Evolutionary conservation across 2,113 vertebrate species (phyloP).

Genomic region (Eidolon helvum): DNA sequence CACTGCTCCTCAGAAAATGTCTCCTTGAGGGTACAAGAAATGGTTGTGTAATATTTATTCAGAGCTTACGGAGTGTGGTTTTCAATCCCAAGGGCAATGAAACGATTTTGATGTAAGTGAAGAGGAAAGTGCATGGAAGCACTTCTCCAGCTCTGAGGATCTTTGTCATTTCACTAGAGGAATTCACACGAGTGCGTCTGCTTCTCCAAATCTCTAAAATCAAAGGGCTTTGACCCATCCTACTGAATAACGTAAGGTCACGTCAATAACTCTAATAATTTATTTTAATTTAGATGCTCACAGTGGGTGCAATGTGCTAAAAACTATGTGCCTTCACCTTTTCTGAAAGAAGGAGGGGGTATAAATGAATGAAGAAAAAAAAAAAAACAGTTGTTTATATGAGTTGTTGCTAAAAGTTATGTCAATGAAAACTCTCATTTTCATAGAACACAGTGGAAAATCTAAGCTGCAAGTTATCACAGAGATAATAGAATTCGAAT

Average conservation of each 20-base stretch:
- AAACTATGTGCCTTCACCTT: not conserved
- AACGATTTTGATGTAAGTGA: not conserved
- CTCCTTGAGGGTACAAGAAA: not conserved
- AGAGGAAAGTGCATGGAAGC: not conserved
- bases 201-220: not conserved
- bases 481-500: not conserved
- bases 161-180: not conserved
- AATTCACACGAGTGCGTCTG: not conserved
- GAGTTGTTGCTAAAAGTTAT: not conserved
- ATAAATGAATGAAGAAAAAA: not conserved
- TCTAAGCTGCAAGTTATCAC: not conserved
- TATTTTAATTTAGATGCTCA: not conserved
- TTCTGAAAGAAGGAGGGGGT: not conserved
- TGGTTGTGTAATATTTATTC: not conserved
- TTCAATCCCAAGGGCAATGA: not conserved
- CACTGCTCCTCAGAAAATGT: not conserved
- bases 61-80: not conserved
- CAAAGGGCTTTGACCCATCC: not conserved
- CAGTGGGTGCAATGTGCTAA: fast-evolving
- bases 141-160: not conserved
- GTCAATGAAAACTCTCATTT: not conserved
- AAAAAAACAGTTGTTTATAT: not conserved
- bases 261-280: no score
- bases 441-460: not conserved
- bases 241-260: not conserved